Evolutionary conservation across 2,888 invertebrate genomes (phyloP).

Genomic region (Tuberolachnus salignus): DNA sequence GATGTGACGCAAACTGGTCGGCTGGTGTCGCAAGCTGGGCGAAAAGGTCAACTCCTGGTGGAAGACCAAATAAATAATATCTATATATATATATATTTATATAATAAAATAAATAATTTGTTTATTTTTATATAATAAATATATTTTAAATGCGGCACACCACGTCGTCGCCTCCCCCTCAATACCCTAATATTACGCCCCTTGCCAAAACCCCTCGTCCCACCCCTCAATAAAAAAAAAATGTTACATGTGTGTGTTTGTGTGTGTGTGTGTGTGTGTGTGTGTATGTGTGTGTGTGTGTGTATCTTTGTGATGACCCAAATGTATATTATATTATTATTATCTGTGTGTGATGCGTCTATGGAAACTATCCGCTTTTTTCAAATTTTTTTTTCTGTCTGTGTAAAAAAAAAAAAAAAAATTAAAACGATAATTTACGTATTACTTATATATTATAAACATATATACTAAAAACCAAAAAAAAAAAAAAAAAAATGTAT

Average conservation of each 20-base stretch:
- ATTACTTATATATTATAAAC: neutral
- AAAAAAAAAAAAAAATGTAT: slow-evolving; percentile 8
- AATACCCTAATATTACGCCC: neutral
- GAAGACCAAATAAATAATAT: slow-evolving; percentile 60
- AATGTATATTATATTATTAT: no score
- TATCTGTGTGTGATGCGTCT: slow-evolving; percentile 1
- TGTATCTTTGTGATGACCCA: neutral
- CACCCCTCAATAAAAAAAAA: slow-evolving; percentile 1
- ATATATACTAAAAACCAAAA: slow-evolving; percentile 11
- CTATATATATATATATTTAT: neutral
- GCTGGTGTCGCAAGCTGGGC: slow-evolving; percentile 87
- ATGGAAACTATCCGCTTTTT: slow-evolving; percentile 7
- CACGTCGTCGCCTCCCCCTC: no score
- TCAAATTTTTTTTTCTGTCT: slow-evolving; percentile 43
- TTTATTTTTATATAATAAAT: no score
- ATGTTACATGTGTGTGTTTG: neutral
- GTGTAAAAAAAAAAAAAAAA: slow-evolving; percentile 31
- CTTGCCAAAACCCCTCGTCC: slow-evolving; percentile 8
- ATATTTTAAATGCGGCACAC: no score
- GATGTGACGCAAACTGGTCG: slow-evolving; percentile 92
- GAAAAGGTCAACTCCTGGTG: slow-evolving; percentile 89
- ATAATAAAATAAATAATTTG: no score
- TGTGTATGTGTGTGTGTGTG: neutral
- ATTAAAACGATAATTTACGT: neutral
- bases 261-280: slow-evolving; percentile 7